A percentile compares a stretch with the other conserved stretches of the same genome.
phyloP scores from a whole-genome alignment of 2,797 vertebrate species.

The Thunnus albacares region DNA sequence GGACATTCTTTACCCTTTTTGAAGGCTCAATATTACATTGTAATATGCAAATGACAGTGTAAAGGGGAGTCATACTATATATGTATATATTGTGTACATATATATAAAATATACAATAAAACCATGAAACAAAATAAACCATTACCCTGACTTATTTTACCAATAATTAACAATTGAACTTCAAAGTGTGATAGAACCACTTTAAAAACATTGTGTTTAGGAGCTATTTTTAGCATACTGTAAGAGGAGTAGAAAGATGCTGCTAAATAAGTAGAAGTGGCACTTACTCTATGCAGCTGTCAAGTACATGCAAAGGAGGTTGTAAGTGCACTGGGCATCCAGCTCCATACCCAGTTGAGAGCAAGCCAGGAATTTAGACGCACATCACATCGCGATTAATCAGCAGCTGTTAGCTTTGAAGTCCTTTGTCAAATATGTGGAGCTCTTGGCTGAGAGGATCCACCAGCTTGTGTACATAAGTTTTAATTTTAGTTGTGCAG shows the following conservation, averaged over 20 bases:
- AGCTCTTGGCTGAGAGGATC: conserved; percentile 55
- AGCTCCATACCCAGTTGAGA: conserved; percentile 68
- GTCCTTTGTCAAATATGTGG: conserved; percentile 70
- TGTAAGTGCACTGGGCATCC: conserved; percentile 73
- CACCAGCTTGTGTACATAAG: conserved; percentile 55
- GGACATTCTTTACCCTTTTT: too few relatives aligned
- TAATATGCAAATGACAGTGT: neutral
- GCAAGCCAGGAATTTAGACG: conserved; percentile 76
- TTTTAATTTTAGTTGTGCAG: conserved; percentile 33
- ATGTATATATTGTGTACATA: too few relatives aligned
- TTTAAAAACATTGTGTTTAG: conserved; percentile 20
- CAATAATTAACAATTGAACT: conserved; percentile 4
- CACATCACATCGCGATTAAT: conserved; percentile 71
- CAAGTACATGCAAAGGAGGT: conserved; percentile 75
- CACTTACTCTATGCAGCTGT: conserved; percentile 75
- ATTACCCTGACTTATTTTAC: neutral
- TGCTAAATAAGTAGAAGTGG: conserved; percentile 66
- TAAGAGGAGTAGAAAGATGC: conserved; percentile 56
- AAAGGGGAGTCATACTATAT: too few relatives aligned
- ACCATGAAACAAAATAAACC: neutral
- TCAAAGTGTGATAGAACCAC: neutral
- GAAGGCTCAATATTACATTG: neutral
- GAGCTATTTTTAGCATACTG: conserved; percentile 37
- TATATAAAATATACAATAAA: too few relatives aligned
- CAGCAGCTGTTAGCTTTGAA: conserved; percentile 80